Conservation (phyloP, 1,140 invertebrate genomes). For the Cyclargus thomasi region DNA sequence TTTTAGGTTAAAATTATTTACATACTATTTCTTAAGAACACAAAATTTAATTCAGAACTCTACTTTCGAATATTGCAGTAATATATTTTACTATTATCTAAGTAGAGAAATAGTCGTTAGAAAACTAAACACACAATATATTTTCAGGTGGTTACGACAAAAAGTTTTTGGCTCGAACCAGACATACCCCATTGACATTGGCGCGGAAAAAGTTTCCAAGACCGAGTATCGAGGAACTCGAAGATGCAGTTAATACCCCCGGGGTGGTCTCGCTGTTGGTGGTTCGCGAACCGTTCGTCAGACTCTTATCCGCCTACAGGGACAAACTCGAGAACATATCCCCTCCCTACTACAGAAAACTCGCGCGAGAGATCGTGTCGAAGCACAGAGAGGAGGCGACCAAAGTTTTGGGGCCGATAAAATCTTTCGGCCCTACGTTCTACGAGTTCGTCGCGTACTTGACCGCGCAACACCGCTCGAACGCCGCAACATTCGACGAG, state of each 20-base stretch:
- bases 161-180: slow-evolving; percentile 75
- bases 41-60: too few relatives aligned
- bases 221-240: slow-evolving; percentile 75
- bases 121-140: not conserved
- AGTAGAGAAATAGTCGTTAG: too few relatives aligned
- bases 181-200: slow-evolving; percentile 76
- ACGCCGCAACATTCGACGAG: slow-evolving; percentile 75
- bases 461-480: slow-evolving; percentile 64
- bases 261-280: slow-evolving; percentile 84
- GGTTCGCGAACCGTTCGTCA: slow-evolving; percentile 92
- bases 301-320: slow-evolving; percentile 90
- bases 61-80: too few relatives aligned
- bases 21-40: too few relatives aligned
- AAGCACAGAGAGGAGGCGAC: slow-evolving; percentile 68
- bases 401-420: slow-evolving; percentile 54
- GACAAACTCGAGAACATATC: slow-evolving; percentile 89
- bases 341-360: slow-evolving; percentile 82
- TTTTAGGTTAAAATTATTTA: slow-evolving; percentile 74
- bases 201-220: slow-evolving; percentile 78
- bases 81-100: too few relatives aligned
- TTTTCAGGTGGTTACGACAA: slow-evolving; percentile 77
- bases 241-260: slow-evolving; percentile 67
- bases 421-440: slow-evolving; percentile 78
- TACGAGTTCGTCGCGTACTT: slow-evolving; percentile 82
- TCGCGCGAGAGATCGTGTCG: slow-evolving; percentile 79